Base-by-base conservation (phyloP, 1,140 invertebrate species). In the Cryptotermes secundus region DNA sequence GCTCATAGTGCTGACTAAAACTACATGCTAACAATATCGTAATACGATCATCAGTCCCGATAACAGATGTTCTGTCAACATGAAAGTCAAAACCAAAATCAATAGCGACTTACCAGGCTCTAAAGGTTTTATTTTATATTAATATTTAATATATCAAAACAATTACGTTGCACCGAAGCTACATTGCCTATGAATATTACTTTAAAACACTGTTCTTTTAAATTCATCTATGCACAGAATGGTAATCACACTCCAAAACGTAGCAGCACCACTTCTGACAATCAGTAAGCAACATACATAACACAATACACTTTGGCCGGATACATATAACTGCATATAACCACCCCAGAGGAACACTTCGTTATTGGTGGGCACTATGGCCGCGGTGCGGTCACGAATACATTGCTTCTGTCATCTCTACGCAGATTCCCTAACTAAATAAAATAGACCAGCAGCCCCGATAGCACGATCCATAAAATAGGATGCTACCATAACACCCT, bases 11-110 rank as follows among this genome's bases (percentile, higher is more conserved):
- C 45, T 42, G 53, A 59, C 19, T n/a, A 72, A 72, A 26, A 3
- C 45, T 72, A 72, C 26, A 6, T 31, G 59, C 26, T n/a, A 6
- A 72, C 4, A 31, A 26, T n/a, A 72, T 26, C 59, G 59, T 16
- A 59, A 38, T 26, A 59, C 3, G 59, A 72, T 31, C n/a, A 72
- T 72, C 31, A 31, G 59, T 9, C 3, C 59, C 14, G 3, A 72
- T 4, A n/a, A 72, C 59, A 65, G n/a, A n/a, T 72, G 59, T 26
- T 72, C 59, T 72, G 59, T 72, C 59, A 72, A 72, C 59, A 72
- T n/a, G 26, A 72, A 4, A 72, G 59, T 26, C 59, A 72, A 65
- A 65, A 72, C n/a, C 26, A 72, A 72, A 72, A 72, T 72, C 59
- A 72, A 72, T 72, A 72, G n/a, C n/a, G 59, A 72, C 59, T 72